Evolutionary conservation across 2,113 vertebrate genomes (phyloP).

Genomic region (Siphamia tubifer): DNA sequence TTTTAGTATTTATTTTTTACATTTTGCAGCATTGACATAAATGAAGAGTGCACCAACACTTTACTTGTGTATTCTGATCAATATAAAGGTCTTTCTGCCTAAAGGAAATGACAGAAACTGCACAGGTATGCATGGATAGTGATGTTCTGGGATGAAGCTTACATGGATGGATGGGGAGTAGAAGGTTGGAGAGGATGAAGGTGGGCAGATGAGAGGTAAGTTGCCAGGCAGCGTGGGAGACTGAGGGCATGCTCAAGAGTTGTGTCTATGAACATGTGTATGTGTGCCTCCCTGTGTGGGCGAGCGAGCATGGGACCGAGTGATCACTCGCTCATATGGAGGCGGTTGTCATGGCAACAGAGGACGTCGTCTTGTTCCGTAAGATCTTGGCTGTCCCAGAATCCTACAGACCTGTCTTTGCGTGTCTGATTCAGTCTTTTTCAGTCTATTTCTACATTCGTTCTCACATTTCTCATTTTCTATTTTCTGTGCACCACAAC

Average conservation of each 20-base stretch:
- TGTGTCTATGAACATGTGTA: constrained; percentile 22
- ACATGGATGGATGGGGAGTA: neutral
- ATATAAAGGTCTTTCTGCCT: neutral
- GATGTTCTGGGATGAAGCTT: neutral
- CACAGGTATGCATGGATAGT: neutral
- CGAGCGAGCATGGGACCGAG: constrained; percentile 49
- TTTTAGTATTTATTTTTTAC: no score
- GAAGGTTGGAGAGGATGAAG: constrained; percentile 8
- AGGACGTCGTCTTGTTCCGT: constrained; percentile 57
- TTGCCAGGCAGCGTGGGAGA: constrained; percentile 59
- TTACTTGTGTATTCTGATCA: neutral
- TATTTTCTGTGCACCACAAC: neutral
- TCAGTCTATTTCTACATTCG: neutral
- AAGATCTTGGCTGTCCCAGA: constrained; percentile 61
- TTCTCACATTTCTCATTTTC: neutral
- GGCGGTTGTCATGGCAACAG: constrained; percentile 77
- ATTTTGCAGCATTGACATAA: no score
- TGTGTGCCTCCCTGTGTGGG: constrained; percentile 41
- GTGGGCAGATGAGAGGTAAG: constrained; percentile 43
- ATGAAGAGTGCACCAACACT: neutral
- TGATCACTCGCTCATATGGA: constrained; percentile 55
- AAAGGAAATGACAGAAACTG: neutral
- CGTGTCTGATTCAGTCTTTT: neutral
- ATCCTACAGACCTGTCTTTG: constrained; percentile 38
- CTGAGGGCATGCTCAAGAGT: constrained; percentile 54